These are phyloP conservation scores for Choristoneura rosaceana DNA, from an alignment of 2,888 invertebrate species.

Conservation along the genomic window DNA sequence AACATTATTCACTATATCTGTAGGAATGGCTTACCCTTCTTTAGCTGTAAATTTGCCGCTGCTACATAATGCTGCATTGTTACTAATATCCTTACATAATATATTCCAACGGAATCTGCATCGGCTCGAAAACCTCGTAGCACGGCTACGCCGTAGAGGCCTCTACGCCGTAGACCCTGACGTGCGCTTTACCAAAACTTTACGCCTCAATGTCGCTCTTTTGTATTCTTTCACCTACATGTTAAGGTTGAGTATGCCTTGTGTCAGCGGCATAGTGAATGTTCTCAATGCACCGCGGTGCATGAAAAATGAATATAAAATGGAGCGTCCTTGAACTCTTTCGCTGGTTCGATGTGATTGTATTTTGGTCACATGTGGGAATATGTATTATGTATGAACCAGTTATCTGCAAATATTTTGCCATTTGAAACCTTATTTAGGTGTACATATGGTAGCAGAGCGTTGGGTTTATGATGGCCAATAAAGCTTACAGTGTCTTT, in stretches of 20 bases:
- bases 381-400: conserved; percentile 8
- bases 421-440: no score
- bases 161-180: conserved; percentile 32
- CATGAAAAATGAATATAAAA: conserved; percentile 7
- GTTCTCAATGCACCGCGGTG: conserved; percentile 8
- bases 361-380: conserved; percentile 19
- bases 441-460: no score
- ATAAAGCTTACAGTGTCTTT: no score
- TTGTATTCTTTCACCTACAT: neutral
- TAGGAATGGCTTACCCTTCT: neutral
- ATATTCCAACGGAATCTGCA: conserved; percentile 1
- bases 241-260: neutral
- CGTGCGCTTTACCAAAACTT: neutral
- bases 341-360: conserved; percentile 3
- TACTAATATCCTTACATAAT: neutral
- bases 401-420: neutral
- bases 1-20: neutral
- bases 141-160: conserved; percentile 40
- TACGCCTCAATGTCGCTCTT: neutral
- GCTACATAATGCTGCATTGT: neutral
- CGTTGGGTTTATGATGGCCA: no score
- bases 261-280: neutral
- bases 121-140: conserved; percentile 30
- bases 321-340: conserved; percentile 7
- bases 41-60: neutral